Evolutionary conservation across 2,113 vertebrate species (phyloP), one percentile per base, ranked within the genome.

Genomic region (Poeciliopsis occidentalis): DNA sequence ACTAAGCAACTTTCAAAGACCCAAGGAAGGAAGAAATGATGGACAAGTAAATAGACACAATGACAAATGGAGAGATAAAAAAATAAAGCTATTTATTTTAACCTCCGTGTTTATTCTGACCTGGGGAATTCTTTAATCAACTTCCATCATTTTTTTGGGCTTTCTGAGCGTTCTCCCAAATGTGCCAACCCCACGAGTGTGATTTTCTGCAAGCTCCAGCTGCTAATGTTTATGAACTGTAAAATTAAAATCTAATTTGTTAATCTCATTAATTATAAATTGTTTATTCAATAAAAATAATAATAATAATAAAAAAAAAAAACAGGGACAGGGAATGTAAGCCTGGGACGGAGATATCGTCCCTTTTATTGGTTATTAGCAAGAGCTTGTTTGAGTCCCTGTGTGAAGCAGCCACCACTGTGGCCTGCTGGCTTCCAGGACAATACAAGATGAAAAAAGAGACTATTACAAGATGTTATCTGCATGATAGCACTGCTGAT

Each of bases 401-500:
- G 69, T 47, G 73, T 41, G 10, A 51, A 57, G 69, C 51, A 1
- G 34, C 78, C 84, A 83, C 82, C 78, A 75, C 54, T 76, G 75
- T 78, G 76, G 76, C 81, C 78, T 47, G 72, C 64, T 64, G 71
- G 57, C 77, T 79, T 11, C 3, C 26, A 39, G 66, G 69, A 80
- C 75, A 76, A 75, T 62, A 22, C 26, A 1, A 85, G 86, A 87
- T 82, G 64, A 79, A 83, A 84, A 60, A 63, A 39, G 54, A 39
- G 37, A 47, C 76, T 75, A 81, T 87, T 76, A 87, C 67, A 65
- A 82, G 82, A 89, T 85, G 73, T 31, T 89, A 89, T 87, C 73
- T 27, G 69, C 69, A 24, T 71, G 71, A 81, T 72, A 75, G 75
- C 70, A 12, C 60, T 26, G 75, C 62, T 22, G 67, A 70, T 67